phyloP scores from a whole-genome alignment of 2,888 invertebrate genomes.

The Venusia cambrica region DNA sequence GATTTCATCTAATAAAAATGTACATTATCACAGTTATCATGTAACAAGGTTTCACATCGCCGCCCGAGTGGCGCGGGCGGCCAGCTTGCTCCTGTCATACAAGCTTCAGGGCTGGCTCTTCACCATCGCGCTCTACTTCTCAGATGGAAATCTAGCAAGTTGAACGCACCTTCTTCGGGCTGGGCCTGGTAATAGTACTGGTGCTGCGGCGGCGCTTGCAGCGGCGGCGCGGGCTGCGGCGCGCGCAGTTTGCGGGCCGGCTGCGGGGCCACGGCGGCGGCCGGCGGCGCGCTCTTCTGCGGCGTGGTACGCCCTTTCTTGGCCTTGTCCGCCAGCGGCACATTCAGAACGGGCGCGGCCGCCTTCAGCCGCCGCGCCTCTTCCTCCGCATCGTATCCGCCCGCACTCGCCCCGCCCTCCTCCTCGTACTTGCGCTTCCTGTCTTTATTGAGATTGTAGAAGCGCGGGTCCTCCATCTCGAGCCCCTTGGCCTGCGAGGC shows the following conservation, averaged over 20 bases:
- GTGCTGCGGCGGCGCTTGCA: conserved; percentile 71
- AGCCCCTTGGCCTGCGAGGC: conserved; percentile 63
- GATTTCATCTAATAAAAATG: conserved; percentile 76
- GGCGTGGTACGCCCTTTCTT: conserved; percentile 63
- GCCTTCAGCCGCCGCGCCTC: conserved; percentile 73
- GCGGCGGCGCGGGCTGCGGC: conserved; percentile 70
- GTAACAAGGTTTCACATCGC: conserved; percentile 79
- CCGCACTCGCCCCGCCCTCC: conserved; percentile 85
- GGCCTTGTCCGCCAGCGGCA: conserved; percentile 71
- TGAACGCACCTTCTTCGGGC: conserved; percentile 82
- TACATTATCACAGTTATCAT: conserved; percentile 80
- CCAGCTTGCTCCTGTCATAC: conserved; percentile 82
- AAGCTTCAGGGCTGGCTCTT: conserved; percentile 81
- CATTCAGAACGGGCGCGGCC: conserved; percentile 76
- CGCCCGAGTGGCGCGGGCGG: conserved; percentile 63
- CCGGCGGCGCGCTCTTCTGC: conserved; percentile 58
- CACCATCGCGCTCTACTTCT: conserved; percentile 82
- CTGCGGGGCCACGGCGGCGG: conserved; percentile 69
- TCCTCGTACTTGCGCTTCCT: conserved; percentile 86
- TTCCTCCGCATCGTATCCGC: conserved; percentile 82
- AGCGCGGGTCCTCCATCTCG: conserved; percentile 86
- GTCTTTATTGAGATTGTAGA: conserved; percentile 87
- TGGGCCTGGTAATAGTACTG: conserved; percentile 81
- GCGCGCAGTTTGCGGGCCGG: conserved; percentile 71
- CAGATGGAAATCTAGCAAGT: conserved; percentile 80